These are phyloP conservation scores for Hirtodrosophila confusa DNA, from an alignment of 2,888 invertebrate species.

Conservation along the genomic window DNA sequence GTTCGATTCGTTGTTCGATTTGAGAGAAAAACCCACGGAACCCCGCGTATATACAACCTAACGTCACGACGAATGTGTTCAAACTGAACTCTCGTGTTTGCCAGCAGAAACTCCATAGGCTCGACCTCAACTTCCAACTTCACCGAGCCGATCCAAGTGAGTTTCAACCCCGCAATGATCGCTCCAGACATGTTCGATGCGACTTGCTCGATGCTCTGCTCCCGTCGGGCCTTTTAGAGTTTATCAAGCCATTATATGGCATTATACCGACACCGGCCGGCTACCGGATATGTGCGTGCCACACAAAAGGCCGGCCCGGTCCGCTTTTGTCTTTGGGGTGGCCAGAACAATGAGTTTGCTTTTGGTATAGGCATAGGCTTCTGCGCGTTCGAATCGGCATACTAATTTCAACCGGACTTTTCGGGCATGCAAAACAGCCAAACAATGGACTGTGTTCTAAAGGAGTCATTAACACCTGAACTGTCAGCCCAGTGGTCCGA, in stretches of 20 bases:
- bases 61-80: slow-evolving; percentile 56
- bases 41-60: slow-evolving; percentile 67
- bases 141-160: background rate
- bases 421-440: slow-evolving; percentile 59
- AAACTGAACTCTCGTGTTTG: slow-evolving; percentile 41
- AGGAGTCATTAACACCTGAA: slow-evolving; percentile 76
- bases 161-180: slow-evolving; percentile 47
- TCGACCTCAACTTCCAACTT: slow-evolving; percentile 10
- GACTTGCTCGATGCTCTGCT: background rate
- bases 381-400: slow-evolving; percentile 18
- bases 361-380: slow-evolving; percentile 12
- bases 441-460: slow-evolving; percentile 51
- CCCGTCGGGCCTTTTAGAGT: slow-evolving; percentile 16
- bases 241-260: slow-evolving; percentile 64
- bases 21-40: slow-evolving; percentile 25
- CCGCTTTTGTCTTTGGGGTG: slow-evolving; percentile 62
- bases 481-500: slow-evolving; percentile 49
- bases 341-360: slow-evolving; percentile 57
- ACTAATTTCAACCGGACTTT: slow-evolving; percentile 46
- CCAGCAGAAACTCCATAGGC: slow-evolving; percentile 26
- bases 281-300: slow-evolving; percentile 69
- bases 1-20: background rate
- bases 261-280: slow-evolving; percentile 59
- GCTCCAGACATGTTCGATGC: slow-evolving; percentile 46
- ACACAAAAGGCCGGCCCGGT: slow-evolving; percentile 64